Base-by-base conservation (phyloP, 2,888 invertebrate species). In the Drosophila gaucha region DNA sequence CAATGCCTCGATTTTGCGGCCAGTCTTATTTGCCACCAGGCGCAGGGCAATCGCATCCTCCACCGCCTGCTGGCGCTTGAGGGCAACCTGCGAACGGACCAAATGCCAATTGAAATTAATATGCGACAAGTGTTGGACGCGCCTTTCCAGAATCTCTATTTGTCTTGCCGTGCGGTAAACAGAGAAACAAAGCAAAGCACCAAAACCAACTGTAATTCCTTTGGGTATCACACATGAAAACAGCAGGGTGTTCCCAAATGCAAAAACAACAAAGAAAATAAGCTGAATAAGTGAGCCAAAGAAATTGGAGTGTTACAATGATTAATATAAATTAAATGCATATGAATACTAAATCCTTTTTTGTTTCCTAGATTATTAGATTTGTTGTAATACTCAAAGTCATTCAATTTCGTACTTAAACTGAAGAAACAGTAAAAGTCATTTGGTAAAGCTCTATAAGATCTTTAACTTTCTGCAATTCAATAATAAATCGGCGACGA, bases 21-120 rank as follows among this genome's bases (percentile, higher is more conserved):
- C 96, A 4, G 95, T 95, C 77, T 96, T 95, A 30, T 95, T 95
- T n/a, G 97, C 96, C 16, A 98, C 96, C 86, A 99, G 93, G 52
- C 98, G 97, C 59, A 98, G 92, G 0, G 98, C 98, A 76, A 98
- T 98, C 56, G 98, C 98, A 90, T 99, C 98, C 93, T 99, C 98
- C 0, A 98, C 98, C 0, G 98, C 98, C 93, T 99, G 98, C 91
- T 98, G 98, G 12, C 99, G 93, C 92, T 99, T 99, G 58, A 99
- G 91, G 3, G 99, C 98, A 22, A 99, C 98, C 97, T 97, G 80
- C 49, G 47, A 51, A 51, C 43, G 44, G 54, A 38, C 36, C 36
- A 20, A 50, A 38, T 9, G 55, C 66, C 78, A 89, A 86, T 88
- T 80, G 89, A 89, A 85, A 88, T 89, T 88, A 88, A 88, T 88